phyloP scores from a whole-genome alignment of 2,888 invertebrate genomes.

The Molanna angustata region DNA sequence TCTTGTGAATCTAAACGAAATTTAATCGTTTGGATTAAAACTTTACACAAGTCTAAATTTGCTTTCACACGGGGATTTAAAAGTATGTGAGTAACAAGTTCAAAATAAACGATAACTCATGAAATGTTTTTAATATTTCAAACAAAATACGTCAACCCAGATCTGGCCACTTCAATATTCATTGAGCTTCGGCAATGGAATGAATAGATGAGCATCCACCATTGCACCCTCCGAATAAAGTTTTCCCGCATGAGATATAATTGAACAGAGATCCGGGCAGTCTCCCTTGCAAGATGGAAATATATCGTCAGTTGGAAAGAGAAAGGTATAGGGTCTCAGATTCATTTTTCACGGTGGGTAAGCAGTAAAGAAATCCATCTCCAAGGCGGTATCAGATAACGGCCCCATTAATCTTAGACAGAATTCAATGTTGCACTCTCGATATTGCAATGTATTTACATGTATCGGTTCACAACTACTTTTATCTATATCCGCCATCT shows the following conservation, averaged over 20 bases:
- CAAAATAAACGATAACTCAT: too few relatives aligned
- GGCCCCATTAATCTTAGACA: conserved; percentile 29
- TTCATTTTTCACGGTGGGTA: too few relatives aligned
- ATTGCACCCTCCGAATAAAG: conserved; percentile 1
- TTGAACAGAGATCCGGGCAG: neutral
- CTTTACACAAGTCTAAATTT: too few relatives aligned
- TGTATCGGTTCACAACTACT: neutral
- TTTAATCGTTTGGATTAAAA: too few relatives aligned
- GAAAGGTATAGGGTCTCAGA: too few relatives aligned
- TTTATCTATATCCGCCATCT: too few relatives aligned
- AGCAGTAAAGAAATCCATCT: conserved; percentile 22
- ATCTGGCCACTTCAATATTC: conserved; percentile 13
- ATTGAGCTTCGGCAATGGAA: conserved; percentile 7
- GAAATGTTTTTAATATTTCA: neutral
- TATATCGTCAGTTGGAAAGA: too few relatives aligned
- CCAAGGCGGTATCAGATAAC: conserved; percentile 13
- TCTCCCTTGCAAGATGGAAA: neutral
- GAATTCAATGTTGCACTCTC: conserved; percentile 28
- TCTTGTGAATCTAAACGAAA: too few relatives aligned
- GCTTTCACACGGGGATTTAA: too few relatives aligned
- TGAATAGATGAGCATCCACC: neutral
- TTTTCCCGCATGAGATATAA: neutral
- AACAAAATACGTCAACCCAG: conserved; percentile 1
- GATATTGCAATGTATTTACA: conserved; percentile 27
- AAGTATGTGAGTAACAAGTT: too few relatives aligned